Conservation (phyloP, 2,888 invertebrate genomes). For the Leptopilina myrica region DNA sequence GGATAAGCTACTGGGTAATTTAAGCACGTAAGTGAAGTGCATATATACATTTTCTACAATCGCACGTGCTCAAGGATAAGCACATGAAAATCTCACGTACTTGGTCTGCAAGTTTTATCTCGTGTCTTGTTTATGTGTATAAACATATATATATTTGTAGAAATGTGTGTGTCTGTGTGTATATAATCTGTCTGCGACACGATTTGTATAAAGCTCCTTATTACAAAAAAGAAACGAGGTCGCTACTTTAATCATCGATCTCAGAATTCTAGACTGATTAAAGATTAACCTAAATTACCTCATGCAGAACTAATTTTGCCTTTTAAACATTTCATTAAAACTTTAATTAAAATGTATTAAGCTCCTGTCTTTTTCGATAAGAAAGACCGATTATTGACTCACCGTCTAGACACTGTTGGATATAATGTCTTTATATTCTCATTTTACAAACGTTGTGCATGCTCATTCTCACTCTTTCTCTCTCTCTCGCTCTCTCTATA, state of each 20-base stretch:
- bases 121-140: conserved; percentile 2
- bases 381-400: conserved; percentile 17
- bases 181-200: conserved; percentile 34
- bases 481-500: background rate
- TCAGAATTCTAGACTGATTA: conserved; percentile 26
- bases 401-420: conserved; percentile 5
- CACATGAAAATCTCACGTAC: conserved; percentile 31
- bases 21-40: conserved; percentile 1
- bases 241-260: conserved; percentile 34
- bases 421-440: conserved; percentile 8
- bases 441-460: background rate
- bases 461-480: background rate
- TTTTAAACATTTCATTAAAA: conserved; percentile 4
- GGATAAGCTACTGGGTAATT: conserved; percentile 23
- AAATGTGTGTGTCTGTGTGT: background rate
- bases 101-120: conserved; percentile 31
- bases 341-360: background rate
- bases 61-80: conserved; percentile 25
- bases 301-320: conserved; percentile 11
- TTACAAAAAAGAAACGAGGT: conserved; percentile 25
- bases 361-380: conserved; percentile 13
- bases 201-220: conserved; percentile 27
- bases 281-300: conserved; percentile 32
- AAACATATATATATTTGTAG: background rate
- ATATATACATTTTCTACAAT: conserved; percentile 3